These are phyloP conservation scores for Microplitis mediator DNA, from an alignment of 1,140 invertebrate genomes.

Conservation along the genomic window DNA sequence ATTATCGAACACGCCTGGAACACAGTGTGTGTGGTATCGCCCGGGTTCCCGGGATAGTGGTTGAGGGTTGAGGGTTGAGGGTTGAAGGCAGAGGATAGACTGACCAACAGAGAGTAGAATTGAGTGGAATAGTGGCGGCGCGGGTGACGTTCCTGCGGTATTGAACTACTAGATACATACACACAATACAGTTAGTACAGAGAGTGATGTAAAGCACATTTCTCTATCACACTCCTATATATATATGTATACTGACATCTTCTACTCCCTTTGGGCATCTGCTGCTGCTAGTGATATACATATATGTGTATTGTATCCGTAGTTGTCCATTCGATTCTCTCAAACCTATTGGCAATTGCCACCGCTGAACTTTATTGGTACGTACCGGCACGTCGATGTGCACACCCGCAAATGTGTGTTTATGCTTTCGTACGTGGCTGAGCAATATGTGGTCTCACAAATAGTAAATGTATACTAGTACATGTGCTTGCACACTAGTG, in stretches of 20 bases:
- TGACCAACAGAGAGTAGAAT: too few relatives aligned
- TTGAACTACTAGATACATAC: not conserved
- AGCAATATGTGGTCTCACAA: slow-evolving; percentile 17
- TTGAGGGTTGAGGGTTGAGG: too few relatives aligned
- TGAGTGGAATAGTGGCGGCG: not conserved
- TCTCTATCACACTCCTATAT: not conserved
- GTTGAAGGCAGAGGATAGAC: too few relatives aligned
- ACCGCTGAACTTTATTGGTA: slow-evolving; percentile 21
- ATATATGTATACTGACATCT: slow-evolving; percentile 13
- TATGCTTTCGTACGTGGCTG: slow-evolving; percentile 13
- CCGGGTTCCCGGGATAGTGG: too few relatives aligned
- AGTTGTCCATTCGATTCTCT: slow-evolving; percentile 13
- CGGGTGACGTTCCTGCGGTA: slow-evolving; percentile 6
- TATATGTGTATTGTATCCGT: not conserved
- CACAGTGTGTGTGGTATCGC: not conserved
- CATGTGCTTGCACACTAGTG: not conserved
- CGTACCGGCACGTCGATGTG: not conserved
- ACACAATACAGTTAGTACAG: too few relatives aligned
- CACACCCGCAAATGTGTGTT: slow-evolving; percentile 16
- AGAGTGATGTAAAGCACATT: not conserved
- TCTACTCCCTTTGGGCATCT: not conserved
- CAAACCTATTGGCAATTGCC: slow-evolving; percentile 19
- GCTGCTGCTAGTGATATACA: not conserved
- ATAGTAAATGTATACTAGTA: too few relatives aligned
- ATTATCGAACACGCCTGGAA: slow-evolving; percentile 19